A percentile compares a stretch with the other conserved stretches of the same genome.
These are phyloP conservation scores for Bombus sibiricus DNA, from an alignment of 1,140 invertebrate genomes.

Conservation along the genomic window DNA sequence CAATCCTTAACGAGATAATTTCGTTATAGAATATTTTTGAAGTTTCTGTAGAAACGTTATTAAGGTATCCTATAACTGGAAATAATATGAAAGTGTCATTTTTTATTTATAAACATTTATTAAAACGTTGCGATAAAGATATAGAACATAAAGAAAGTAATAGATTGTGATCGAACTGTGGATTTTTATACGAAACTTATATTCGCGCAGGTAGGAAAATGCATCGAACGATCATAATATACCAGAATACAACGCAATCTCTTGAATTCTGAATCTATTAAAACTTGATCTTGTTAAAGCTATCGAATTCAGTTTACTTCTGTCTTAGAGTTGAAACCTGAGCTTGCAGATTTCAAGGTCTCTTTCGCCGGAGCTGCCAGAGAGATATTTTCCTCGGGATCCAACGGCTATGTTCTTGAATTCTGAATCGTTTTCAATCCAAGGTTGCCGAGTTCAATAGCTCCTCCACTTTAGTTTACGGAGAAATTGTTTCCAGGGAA, in stretches of 20 bases:
- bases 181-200: too few relatives aligned
- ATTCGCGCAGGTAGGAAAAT: too few relatives aligned
- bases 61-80: background rate
- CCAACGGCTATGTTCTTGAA: background rate
- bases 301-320: too few relatives aligned
- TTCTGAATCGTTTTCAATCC: background rate
- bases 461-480: background rate
- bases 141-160: too few relatives aligned
- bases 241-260: background rate
- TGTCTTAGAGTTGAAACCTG: background rate
- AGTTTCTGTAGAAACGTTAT: background rate
- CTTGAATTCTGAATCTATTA: background rate
- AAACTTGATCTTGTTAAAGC: background rate
- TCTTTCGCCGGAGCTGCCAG: background rate
- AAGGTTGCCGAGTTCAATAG: background rate
- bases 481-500: background rate
- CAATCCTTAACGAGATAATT: background rate
- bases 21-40: background rate
- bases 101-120: too few relatives aligned
- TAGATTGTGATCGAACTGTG: too few relatives aligned
- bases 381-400: background rate
- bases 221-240: too few relatives aligned
- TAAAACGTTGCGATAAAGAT: too few relatives aligned
- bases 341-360: background rate
- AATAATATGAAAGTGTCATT: too few relatives aligned